Base-by-base conservation (phyloP, 2,888 invertebrate genomes). In the Catocala fraxini region DNA sequence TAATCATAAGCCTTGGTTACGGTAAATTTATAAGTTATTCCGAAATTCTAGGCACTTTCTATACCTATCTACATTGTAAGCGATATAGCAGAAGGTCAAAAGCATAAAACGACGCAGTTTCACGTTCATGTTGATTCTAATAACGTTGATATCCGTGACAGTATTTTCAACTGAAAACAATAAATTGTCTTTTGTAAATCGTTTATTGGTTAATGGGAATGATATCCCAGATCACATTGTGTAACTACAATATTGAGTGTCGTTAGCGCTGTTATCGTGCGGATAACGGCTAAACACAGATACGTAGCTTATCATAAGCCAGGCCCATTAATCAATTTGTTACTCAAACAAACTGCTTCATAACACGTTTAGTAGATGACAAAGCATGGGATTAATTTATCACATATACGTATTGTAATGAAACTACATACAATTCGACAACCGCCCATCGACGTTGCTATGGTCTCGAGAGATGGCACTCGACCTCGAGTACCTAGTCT, bases 301-400 rank as follows among this genome's bases (percentile, higher is more conserved):
- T 59, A 67, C 61, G 61, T 69, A 65, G 70, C 66, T 76, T 81
- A 81, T 79, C 78, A 51, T 68, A 53, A 68, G 62, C 73, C 72
- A 70, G 66, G 68, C 71, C 75, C 73, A 79, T 79, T 77, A 70
- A 72, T 70, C 70, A 77, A 75, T 79, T 74, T 76, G 70, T 75
- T 77, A 74, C 58, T 65, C 70, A 80, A 79, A 80, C 77, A 81
- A 77, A 72, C 60, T 60, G 57, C 42, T 65, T 62, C 63, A 70
- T 61, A 66, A 64, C 54, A 25, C 3, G 25, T 66, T 54, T 70
- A 61, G 65, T 74, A 72, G 60, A 73, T 68, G 56, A 56, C 48
- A 70, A 59, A 71, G 58, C 58, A 71, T 58, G 52, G 59, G 53
- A 55, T 64, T 55, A 51, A 48, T 49, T 41, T 53, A 60, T 49